Base-by-base conservation (phyloP, 2,797 vertebrate species). In the Fistularia commersonii region DNA sequence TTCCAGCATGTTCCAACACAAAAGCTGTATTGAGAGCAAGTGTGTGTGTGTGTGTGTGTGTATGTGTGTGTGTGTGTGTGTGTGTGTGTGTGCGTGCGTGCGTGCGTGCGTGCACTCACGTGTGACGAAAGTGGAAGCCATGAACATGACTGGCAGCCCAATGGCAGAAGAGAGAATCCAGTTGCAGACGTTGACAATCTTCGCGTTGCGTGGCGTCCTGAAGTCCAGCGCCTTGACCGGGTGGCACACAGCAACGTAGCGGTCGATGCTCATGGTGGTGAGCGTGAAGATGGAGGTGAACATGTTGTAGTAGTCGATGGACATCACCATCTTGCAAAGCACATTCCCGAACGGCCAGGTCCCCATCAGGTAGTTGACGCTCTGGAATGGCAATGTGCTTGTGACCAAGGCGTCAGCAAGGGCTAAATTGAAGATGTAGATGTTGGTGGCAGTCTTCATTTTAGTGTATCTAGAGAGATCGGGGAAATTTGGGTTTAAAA, bases 261-360 rank as follows among this genome's bases (percentile, higher is more conserved):
- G 96, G 84, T 99, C 97, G 4, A 99, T 93, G 32, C 97, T 99
- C 97, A 99, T 99, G 50, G 96, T 99, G 68, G 96, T 98, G 70
- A 99, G 92, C 0, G 97, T 99, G 75, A 99, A 98, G 82, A 99
- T 99, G 57, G 96, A 98, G 60, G 95, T 99, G 87, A 99, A 99
- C 97, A 99, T 99, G 73, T 99, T 99, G 80, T 99, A 99, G 82
- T 99, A 99, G 84, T 99, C 97, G 42, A 99, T 99, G 65, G 97
- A 98, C 86, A 98, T 93, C 51, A 95, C 92, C 3, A 97, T 92
- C 87, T 99, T 99, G 85, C 97, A 99, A 52, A 99, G 87, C 11
- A 92, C 77, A 45, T 94, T 93, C 11, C 97, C 97, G 1, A 99
- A 99, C 0, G 96, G 95, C 97, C 97, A 99, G 0, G 95, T 97